Evolutionary conservation across 2,113 vertebrate genomes (phyloP), one percentile per base, ranked within the genome.

Genomic region (Clarias magur): DNA sequence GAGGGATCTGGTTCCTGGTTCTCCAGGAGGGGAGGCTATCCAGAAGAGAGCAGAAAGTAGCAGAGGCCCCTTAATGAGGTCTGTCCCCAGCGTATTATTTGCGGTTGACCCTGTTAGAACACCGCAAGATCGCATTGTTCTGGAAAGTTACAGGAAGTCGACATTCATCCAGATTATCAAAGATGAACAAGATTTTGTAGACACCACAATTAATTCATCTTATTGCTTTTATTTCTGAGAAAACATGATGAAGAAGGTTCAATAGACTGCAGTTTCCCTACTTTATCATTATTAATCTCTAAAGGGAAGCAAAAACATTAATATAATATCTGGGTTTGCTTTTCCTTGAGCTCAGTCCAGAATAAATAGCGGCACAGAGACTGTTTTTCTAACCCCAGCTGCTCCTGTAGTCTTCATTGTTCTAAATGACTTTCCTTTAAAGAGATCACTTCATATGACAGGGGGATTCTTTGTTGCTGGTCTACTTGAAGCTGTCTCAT

Each of bases 381-480:
- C 65, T 67, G n/a, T 30, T 67, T 30, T 67, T 67, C 65, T 27
- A 70, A 70, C 34, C 34, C 67, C 27, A 34, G 67, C 67, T 34
- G 17, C 30, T 70, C 67, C 67, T 34, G 30, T 70, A 34, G 67
- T 34, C 67, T 16, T 27, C 67, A 34, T 16, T 19, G 30, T 34
- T 70, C 67, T 70, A 30, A 70, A 70, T 70, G 27, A 70, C 67
- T 70, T 70, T 27, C 27, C 67, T 70, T 70, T 70, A 70, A 34
- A 70, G 67, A 34, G 67, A 30, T 19, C 67, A 9, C 9, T 34
- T 8, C 34, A 73, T 73, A 34, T 70, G 16, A 70, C 34, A 12
- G 67, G 67, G 30, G 30, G 34, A 15, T 19, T 30, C 30, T 70
- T 15, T 70, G 68, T 19, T 38, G 6, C 68, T 38, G 15, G 27